phyloP scores from a whole-genome alignment of 2,888 invertebrate genomes.

The Sphinx pinastri region DNA sequence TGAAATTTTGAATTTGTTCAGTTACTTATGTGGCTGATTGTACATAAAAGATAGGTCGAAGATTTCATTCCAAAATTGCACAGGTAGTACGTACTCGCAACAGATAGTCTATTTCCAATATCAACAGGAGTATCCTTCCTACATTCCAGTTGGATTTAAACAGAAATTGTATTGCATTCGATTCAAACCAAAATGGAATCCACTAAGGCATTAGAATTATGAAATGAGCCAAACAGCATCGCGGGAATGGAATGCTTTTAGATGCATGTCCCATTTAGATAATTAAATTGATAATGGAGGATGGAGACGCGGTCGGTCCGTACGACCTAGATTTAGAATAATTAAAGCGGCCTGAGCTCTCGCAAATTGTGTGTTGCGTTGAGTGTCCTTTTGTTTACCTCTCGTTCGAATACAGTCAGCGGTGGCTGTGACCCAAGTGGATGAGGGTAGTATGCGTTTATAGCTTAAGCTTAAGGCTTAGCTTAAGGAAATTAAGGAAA shows the following conservation, averaged over 20 bases:
- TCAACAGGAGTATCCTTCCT: too few species aligned
- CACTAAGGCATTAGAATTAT: neutral
- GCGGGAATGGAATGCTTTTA: constrained; percentile 26
- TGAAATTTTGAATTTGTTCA: too few species aligned
- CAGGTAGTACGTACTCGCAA: too few species aligned
- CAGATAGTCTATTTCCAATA: too few species aligned
- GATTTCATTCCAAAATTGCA: too few species aligned
- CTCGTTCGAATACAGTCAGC: neutral
- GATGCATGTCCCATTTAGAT: constrained; percentile 30
- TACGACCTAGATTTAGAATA: constrained; percentile 22
- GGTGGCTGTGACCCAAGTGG: constrained; percentile 6
- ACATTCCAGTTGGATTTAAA: too few species aligned
- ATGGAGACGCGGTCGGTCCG: constrained; percentile 21
- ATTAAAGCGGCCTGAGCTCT: constrained; percentile 25
- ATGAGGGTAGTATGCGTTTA: neutral
- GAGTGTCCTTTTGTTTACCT: constrained; percentile 13
- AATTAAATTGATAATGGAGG: constrained; percentile 27
- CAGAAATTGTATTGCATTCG: too few species aligned
- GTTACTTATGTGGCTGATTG: too few species aligned
- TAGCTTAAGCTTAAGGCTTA: too few species aligned
- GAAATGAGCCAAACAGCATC: constrained; percentile 21
- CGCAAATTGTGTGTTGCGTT: constrained; percentile 17
- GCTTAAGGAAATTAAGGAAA: neutral
- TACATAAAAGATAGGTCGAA: too few species aligned
- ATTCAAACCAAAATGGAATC: neutral